Conservation (phyloP, 2,113 vertebrate genomes). For the Halcyon senegalensis region DNA sequence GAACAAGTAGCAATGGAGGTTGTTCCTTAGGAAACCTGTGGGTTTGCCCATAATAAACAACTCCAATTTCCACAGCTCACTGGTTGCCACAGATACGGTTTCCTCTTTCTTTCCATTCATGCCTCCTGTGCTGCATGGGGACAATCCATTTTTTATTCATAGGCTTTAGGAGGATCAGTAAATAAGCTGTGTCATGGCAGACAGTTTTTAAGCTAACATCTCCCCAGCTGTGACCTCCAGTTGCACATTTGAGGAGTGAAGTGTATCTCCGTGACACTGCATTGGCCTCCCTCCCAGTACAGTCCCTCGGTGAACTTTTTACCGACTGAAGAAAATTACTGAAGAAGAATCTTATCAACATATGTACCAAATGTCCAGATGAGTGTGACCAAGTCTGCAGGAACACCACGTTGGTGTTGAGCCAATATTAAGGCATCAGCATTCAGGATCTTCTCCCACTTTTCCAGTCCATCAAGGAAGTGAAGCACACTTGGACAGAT, state of each 20-base stretch:
- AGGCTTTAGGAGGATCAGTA: background rate
- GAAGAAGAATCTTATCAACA: background rate
- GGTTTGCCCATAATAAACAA: background rate
- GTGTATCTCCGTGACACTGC: background rate
- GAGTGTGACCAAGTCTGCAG: background rate
- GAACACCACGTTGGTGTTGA: background rate
- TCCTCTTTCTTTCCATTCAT: background rate
- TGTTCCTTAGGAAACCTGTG: background rate
- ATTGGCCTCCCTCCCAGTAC: background rate
- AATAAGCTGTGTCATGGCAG: background rate
- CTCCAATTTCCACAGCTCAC: background rate
- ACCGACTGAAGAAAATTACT: background rate
- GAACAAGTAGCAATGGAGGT: background rate
- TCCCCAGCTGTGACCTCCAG: background rate
- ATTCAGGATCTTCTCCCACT: background rate
- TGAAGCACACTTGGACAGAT: rapidly evolving
- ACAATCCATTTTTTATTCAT: background rate
- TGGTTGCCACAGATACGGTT: background rate
- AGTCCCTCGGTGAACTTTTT: background rate
- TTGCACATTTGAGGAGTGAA: background rate
- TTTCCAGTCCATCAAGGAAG: background rate
- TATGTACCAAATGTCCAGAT: background rate
- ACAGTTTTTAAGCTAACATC: background rate
- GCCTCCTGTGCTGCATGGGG: background rate
- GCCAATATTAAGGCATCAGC: background rate